Conservation (phyloP, 2,888 invertebrate genomes). For the Lacanobia oleracea region DNA sequence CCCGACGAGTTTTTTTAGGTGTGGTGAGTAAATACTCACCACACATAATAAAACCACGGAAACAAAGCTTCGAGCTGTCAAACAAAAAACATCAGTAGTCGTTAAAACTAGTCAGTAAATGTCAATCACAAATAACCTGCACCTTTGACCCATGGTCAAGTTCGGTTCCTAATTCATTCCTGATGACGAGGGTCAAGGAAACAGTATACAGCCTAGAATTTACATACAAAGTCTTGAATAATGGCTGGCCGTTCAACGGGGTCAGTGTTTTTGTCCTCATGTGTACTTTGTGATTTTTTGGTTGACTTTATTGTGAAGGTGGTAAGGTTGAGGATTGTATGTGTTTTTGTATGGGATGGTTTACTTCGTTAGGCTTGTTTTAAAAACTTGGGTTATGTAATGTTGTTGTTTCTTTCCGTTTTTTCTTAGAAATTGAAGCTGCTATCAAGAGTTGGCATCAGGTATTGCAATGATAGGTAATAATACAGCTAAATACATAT, state of each 20-base stretch:
- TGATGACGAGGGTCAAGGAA: constrained; percentile 82
- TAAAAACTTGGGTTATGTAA: constrained; percentile 31
- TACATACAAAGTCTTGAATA: constrained; percentile 85
- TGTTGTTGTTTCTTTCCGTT: neutral
- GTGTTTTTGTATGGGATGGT: neutral
- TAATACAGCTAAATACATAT: no score
- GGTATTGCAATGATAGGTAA: no score
- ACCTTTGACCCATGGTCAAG: constrained; percentile 86
- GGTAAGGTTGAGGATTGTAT: constrained; percentile 34
- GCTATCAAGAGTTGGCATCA: neutral
- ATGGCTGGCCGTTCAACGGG: constrained; percentile 80
- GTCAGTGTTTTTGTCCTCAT: constrained; percentile 81
- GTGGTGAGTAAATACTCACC: no score
- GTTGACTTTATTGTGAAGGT: constrained; percentile 18
- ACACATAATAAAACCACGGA: constrained; percentile 43
- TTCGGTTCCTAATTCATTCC: constrained; percentile 85
- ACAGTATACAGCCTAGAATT: constrained; percentile 78
- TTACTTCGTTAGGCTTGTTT: constrained; percentile 25
- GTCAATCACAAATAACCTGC: constrained; percentile 82
- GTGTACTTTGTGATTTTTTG: constrained; percentile 10
- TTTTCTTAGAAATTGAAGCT: constrained; percentile 9
- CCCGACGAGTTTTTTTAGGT: neutral
- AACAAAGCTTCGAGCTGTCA: constrained; percentile 56
- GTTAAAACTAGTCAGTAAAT: constrained; percentile 69
- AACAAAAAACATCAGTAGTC: constrained; percentile 72